A percentile compares a stretch with the other conserved stretches of the same genome.
These are phyloP conservation scores for Catocala nupta DNA, from an alignment of 2,888 invertebrate species.

Conservation along the genomic window DNA sequence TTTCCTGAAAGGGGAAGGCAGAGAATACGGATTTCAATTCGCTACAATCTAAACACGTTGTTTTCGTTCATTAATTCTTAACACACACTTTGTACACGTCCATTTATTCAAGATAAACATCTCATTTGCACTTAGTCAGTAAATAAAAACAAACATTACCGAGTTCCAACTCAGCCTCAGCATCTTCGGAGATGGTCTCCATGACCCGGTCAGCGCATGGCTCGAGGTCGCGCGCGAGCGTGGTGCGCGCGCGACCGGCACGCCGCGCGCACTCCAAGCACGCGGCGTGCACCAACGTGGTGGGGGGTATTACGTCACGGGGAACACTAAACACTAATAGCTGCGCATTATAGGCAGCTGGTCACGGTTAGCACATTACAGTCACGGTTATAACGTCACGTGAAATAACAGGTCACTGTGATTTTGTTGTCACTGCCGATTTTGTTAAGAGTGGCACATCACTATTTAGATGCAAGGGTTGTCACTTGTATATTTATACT, in stretches of 20 bases:
- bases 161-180: conserved; percentile 90
- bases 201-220: conserved; percentile 82
- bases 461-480: background rate
- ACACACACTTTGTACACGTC: no score
- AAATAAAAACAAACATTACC: conserved; percentile 76
- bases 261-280: conserved; percentile 40
- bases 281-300: conserved; percentile 65
- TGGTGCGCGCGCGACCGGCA: conserved; percentile 68
- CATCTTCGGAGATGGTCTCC: conserved; percentile 91
- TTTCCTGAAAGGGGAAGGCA: no score
- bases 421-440: background rate
- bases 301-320: conserved; percentile 32
- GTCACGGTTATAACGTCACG: background rate
- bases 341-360: background rate
- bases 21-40: no score
- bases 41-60: no score
- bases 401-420: conserved; percentile 1
- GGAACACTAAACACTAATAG: conserved; percentile 6
- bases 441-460: background rate
- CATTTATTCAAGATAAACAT: no score
- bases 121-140: no score
- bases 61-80: no score
- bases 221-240: conserved; percentile 75
- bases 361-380: background rate
- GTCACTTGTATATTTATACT: background rate